Base-by-base conservation (phyloP, 2,888 invertebrate genomes). In the Dolichopus griseipennis region DNA sequence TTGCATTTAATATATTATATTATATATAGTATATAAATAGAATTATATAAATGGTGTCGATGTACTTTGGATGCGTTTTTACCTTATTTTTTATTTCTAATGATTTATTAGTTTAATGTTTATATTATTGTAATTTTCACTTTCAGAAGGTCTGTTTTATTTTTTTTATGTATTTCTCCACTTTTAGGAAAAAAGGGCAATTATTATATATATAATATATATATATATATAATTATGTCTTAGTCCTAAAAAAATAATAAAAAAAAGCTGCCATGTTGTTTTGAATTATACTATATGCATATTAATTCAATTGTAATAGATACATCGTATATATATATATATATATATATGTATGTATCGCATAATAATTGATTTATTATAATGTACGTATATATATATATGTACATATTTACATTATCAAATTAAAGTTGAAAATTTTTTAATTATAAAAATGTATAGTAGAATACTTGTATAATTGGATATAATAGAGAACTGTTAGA, bases 51-150 rank as follows among this genome's bases (percentile, higher is more conserved):
- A 52, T 52, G 52, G 52, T 52, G 52, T 52, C 52, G 52, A 52
- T 18, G 52, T 52, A 52, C 52, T 52, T 52, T 52, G 52, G 52
- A 52, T 52, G 52, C 52, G 52, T 52, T 52, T 52, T 52, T 52
- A 52, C 52, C 18, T 52, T 52, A n/a, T 52, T 52, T 52, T 52
- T 41, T 27, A 27, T 27, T 27, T 5, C 52, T 52, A 18, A 12
- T 12, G 52, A 12, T 52, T 52, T 43, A 9, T 43, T 52, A 6
- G 9, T 41, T 52, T 52, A 15, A 6, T 52, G 15, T 52, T 52
- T 12, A 2, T 52, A 4, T 52, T 52, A 7, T 52, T 52, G 18
- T 52, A 12, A 18, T 52, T 52, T 18, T 18, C n/a, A 15, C 52
- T 52, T 52, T 52, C 52, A 52, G 52, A 15, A 52, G 1, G 2